phyloP scores from a whole-genome alignment of 1,140 invertebrate species.

The Bombus breviceps region DNA sequence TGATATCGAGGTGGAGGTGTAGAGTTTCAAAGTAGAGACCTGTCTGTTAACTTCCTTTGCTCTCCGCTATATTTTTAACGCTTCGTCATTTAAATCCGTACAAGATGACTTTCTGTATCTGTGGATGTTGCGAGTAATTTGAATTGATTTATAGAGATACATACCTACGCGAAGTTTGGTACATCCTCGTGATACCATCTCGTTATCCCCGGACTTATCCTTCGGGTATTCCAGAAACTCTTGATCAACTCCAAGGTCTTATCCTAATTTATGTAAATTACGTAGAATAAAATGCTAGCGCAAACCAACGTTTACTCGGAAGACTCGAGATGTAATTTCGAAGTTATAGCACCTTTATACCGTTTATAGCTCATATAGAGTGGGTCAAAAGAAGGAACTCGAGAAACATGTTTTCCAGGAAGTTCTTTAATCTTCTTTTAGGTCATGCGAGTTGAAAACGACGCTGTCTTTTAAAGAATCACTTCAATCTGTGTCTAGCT shows the following conservation, averaged over 20 bases:
- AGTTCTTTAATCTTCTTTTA: no score
- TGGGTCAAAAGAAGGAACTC: no score
- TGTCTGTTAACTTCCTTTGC: constrained; percentile 34
- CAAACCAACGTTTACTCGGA: background rate
- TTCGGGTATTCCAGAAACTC: background rate
- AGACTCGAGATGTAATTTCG: background rate
- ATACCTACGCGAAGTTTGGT: background rate
- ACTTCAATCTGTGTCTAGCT: accelerated
- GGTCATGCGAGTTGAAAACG: no score
- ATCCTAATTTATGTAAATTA: constrained; percentile 24
- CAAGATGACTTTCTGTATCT: background rate
- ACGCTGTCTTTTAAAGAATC: no score
- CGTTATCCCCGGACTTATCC: background rate
- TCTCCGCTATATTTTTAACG: constrained; percentile 36
- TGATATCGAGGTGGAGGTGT: constrained; percentile 28
- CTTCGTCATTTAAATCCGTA: constrained; percentile 22
- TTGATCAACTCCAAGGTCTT: background rate
- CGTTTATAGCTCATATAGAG: no score
- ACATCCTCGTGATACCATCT: constrained; percentile 2
- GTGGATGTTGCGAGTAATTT: constrained; percentile 2
- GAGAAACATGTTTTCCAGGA: no score
- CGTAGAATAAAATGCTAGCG: background rate
- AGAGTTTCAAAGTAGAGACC: constrained; percentile 39
- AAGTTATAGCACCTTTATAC: background rate
- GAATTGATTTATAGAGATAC: constrained; percentile 10